Evolutionary conservation across 2,797 vertebrate genomes (phyloP).

Genomic region (Podarcis lilfordi): DNA sequence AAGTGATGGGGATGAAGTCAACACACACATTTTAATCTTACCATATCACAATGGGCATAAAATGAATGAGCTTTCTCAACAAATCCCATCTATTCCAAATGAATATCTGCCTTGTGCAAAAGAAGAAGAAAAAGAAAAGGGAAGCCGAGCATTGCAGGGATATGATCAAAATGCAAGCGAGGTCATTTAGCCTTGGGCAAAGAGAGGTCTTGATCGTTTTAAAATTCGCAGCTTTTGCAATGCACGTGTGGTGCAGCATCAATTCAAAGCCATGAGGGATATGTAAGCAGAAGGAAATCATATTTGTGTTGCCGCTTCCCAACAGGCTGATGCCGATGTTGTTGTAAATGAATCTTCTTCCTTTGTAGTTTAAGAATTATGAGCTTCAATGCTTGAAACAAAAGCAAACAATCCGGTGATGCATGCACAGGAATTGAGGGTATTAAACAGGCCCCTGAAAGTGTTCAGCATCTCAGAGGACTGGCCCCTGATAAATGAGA

Average conservation of each 20-base stretch:
- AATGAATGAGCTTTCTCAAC: background rate
- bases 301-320: background rate
- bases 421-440: background rate
- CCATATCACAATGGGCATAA: too few relatives aligned
- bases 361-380: background rate
- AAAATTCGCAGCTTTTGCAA: background rate
- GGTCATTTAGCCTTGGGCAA: fast-evolving
- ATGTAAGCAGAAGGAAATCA: background rate
- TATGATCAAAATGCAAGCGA: background rate
- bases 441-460: background rate
- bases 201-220: background rate
- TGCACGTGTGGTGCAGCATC: background rate
- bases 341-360: background rate
- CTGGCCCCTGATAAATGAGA: background rate
- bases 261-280: fast-evolving
- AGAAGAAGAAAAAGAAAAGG: background rate
- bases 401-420: fast-evolving
- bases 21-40: too few relatives aligned
- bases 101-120: too few relatives aligned
- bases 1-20: background rate
- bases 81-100: background rate
- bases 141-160: background rate
- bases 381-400: background rate
- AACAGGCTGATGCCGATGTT: background rate
- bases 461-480: background rate